Evolutionary conservation across 2,797 vertebrate species (phyloP), one percentile per base, ranked within the genome.

Genomic region (Clarias platycephalus): DNA sequence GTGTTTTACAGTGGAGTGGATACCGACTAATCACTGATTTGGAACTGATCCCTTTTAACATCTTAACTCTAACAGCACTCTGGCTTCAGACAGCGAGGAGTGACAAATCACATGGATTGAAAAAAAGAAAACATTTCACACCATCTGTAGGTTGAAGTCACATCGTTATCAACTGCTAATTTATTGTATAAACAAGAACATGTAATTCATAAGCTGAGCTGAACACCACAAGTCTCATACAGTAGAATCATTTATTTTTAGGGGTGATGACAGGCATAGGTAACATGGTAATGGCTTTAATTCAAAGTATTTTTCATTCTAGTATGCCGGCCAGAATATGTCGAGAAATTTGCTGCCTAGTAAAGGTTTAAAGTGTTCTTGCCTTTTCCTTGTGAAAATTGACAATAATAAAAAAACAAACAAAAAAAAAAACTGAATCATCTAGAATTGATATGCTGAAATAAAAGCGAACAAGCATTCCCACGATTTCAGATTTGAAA

Each of bases 41-140:
- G 60, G 60, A 79, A 79, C 77, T 0, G n/a, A 63, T 37, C 77
- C 24, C 58, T 78, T 62, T 78, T 4, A 78, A 78, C 53, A 58
- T 62, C 57, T 78, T 37, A 40, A 78, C 28, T 7, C 12, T 15
- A 31, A 37, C 72, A 75, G 31, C 72, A 31, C 72, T 20, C 26
- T 8, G 28, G 28, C 74, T 34, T 63, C 13, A 26, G 34, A 44
- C 58, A 49, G 26, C 37, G 15, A 64, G 13, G 3, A 49, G 58
- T 49, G 37, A 64, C 40, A 16, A 28, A 80, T 44, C 37, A 63
- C 24, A 49, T 37, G 0, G 60, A 63, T 2, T 57, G 72, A 24
- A 34, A 24, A 34, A 40, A 40, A 60, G 5, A 34, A 34, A 34
- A 37, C 0, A 5, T 44, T 28, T 49, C 58, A 76, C 4, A 13